phyloP scores from a whole-genome alignment of 1,140 invertebrate genomes.

The Diuraphis noxia region DNA sequence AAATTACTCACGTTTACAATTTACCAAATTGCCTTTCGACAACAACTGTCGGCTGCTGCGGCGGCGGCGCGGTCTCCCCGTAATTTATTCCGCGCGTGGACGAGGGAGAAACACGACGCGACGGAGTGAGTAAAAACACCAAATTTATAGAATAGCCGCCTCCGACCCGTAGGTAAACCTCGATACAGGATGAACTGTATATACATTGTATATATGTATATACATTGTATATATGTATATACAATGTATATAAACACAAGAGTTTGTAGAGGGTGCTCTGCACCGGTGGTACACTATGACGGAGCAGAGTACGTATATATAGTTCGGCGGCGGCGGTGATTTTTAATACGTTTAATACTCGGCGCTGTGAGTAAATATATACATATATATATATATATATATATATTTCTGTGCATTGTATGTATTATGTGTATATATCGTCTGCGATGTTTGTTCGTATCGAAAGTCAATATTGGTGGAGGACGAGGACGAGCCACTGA shows the following conservation, averaged over 20 bases:
- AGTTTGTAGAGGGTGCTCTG: not conserved
- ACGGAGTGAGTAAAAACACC: not conserved
- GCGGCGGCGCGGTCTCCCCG: not conserved
- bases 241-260: not conserved
- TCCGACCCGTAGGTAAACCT: not conserved
- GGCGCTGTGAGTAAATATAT: too few species aligned
- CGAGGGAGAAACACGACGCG: not conserved
- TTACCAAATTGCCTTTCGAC: constrained; percentile 46
- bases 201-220: too few species aligned
- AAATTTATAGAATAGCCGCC: not conserved
- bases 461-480: not conserved
- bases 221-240: too few species aligned
- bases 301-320: not conserved
- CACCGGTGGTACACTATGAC: not conserved
- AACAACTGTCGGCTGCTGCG: constrained; percentile 11
- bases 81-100: constrained; percentile 37
- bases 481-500: not conserved
- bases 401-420: not conserved
- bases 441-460: constrained; percentile 8
- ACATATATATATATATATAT: not conserved
- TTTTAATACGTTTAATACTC: constrained; percentile 5
- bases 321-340: not conserved
- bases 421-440: not conserved
- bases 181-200: not conserved
- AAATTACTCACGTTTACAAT: constrained; percentile 50